phyloP scores from a whole-genome alignment of 30 jellyfish, hydroid and myxozoan species.

The Aurelia coerulea region DNA sequence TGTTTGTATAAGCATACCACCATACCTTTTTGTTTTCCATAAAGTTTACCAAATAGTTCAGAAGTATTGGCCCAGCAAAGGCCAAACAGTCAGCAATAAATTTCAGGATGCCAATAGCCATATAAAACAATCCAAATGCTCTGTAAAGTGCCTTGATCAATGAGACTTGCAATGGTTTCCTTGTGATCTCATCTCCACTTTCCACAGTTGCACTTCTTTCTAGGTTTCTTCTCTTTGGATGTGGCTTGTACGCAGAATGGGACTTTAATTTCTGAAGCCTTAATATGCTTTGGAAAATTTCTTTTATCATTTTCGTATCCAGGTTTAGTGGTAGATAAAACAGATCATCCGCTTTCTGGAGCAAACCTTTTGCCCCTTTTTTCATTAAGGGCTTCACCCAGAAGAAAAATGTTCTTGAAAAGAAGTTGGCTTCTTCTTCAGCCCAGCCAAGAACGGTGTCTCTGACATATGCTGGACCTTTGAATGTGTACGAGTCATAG shows the following conservation, averaged over 20 bases:
- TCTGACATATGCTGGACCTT: conserved; percentile 4
- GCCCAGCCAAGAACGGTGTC: conserved; percentile 89
- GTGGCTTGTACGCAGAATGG: conserved; percentile 20
- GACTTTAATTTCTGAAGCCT: conserved; percentile 51
- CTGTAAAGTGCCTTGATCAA: conserved; percentile 60
- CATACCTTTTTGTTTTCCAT: conserved; percentile 90
- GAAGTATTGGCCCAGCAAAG: conserved; percentile 93
- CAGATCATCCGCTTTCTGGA: conserved; percentile 74
- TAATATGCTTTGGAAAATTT: conserved; percentile 66
- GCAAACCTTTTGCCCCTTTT: conserved; percentile 70
- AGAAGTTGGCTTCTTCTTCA: conserved; percentile 56
- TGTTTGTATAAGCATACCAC: background rate
- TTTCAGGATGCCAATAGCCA: conserved; percentile 83
- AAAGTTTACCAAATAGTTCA: conserved; percentile 74
- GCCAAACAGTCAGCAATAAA: conserved; percentile 79
- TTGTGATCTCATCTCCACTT: conserved; percentile 22
- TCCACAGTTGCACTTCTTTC: conserved; percentile 44
- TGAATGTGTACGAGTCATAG: conserved; percentile 50
- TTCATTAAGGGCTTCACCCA: conserved; percentile 88
- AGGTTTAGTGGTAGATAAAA: conserved; percentile 68
- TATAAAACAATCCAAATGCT: conserved; percentile 83
- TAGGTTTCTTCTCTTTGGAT: background rate
- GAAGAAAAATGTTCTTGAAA: conserved; percentile 69
- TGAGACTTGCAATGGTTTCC: conserved; percentile 48
- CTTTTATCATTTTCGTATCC: conserved; percentile 74